A percentile compares a stretch with the other conserved stretches of the same genome.
These are phyloP conservation scores for Nipponia nippon DNA, from an alignment of 2,113 vertebrate species.

Conservation along the genomic window DNA sequence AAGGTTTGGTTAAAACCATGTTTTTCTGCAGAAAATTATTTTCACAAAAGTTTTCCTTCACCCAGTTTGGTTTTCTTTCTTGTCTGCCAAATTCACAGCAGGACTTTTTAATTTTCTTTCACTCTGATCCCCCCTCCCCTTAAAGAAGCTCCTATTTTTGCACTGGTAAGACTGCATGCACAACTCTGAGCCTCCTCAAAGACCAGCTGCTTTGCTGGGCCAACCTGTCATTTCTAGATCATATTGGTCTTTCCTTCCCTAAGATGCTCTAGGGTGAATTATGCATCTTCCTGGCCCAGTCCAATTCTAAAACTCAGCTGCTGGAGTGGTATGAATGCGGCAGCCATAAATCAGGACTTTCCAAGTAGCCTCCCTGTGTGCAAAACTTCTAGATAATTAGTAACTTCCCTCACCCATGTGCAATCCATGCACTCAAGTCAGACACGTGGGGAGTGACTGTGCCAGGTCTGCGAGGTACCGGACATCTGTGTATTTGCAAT, in stretches of 20 bases:
- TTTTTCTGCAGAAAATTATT: not conserved
- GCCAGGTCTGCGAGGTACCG: not conserved
- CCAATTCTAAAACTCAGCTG: not conserved
- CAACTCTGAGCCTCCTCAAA: not conserved
- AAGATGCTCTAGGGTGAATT: not conserved
- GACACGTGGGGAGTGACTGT: fast-evolving
- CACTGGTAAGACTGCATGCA: not conserved
- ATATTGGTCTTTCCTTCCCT: not conserved
- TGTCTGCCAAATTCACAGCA: not conserved
- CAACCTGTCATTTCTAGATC: not conserved
- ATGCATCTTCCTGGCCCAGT: not conserved
- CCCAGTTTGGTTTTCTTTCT: not conserved
- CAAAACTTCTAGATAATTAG: not conserved
- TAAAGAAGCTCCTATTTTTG: not conserved
- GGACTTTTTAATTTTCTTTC: not conserved
- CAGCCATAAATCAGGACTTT: not conserved
- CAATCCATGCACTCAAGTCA: not conserved
- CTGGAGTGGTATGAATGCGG: not conserved
- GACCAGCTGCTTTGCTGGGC: not conserved
- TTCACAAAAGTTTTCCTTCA: not conserved
- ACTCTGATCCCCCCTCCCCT: not conserved
- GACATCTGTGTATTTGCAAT: not conserved
- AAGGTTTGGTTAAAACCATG: not conserved
- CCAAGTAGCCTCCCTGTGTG: not conserved
- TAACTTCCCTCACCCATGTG: not conserved